Evolutionary conservation across 1,140 invertebrate genomes (phyloP), one percentile per base, ranked within the genome.

Genomic region (Hormaphis cornu): DNA sequence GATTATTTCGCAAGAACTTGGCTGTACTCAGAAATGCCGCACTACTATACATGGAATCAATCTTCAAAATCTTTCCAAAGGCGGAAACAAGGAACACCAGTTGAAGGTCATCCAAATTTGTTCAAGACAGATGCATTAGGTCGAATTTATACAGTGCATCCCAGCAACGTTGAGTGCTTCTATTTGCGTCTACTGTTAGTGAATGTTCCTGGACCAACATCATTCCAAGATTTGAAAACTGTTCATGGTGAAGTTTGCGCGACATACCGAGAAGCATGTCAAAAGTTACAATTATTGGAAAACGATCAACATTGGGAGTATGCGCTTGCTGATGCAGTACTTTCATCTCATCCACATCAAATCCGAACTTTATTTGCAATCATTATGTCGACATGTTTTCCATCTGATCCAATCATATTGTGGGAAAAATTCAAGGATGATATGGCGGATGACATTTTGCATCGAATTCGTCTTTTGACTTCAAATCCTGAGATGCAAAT

Each of bases 361-460:
- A 77, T 82, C 69, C 75, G 77, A 53, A 74, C 74, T 71, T 76
- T 79, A 74, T 80, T 81, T 74, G 75, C 75, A 40, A n/a, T n/a
- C n/a, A n/a, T n/a, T n/a, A n/a, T n/a, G n/a, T n/a, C n/a, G n/a
- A n/a, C n/a, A n/a, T n/a, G n/a, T n/a, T n/a, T n/a, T n/a, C n/a
- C n/a, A n/a, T n/a, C n/a, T n/a, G n/a, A n/a, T n/a, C n/a, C n/a
- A 78, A 78, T 52, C 76, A 78, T 72, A 24, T 54, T 54, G 7
- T 28, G 30, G 16, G 16, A 58, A 75, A n/a, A n/a, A n/a, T n/a
- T n/a, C n/a, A n/a, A n/a, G n/a, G n/a, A n/a, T n/a, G n/a, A n/a
- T n/a, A n/a, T n/a, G n/a, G n/a, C n/a, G n/a, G n/a, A n/a, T n/a
- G n/a, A n/a, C n/a, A n/a, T n/a, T n/a, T n/a, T n/a, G n/a, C n/a